Base-by-base conservation (phyloP, 1,140 invertebrate genomes). In the Choristoneura fumiferana region DNA sequence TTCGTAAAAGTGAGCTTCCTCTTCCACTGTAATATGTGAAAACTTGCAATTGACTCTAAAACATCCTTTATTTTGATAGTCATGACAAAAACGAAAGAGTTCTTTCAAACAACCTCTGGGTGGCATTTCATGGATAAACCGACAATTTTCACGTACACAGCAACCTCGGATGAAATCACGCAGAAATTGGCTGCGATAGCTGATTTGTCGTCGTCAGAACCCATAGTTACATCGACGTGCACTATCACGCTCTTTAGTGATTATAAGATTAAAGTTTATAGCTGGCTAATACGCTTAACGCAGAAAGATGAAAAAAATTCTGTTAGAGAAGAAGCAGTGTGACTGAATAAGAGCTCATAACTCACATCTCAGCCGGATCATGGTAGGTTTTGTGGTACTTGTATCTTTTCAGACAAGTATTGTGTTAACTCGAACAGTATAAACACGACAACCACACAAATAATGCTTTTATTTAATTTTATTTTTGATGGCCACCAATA, bases 31-130 rank as follows among this genome's bases (percentile, higher is more conserved):
- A 55, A 73, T 74, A 58, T 89, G 86, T 15, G 84, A 61, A 65
- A 89, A 89, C 54, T 87, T 89, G 57, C 85, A 89, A 58, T 81
- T 87, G 10, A 54, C 58, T 74, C 85, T 76, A 45, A 76, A 86
- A 59, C 85, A 89, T 1, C 85, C 84, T 71, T 87, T 89, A 58
- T 89, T 89, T 72, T 89, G 85, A 65, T 68, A 89, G 59, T 89
- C 85, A 57, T 89, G 85, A 63, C 84, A 88, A 57, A 88, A 87
- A 45, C 78, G 71, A 63, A 88, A 88, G 14, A 88, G 56, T 36
- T 88, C 85, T 58, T 85, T 87, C 5, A 87, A 56, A 52, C 57
- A 76, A 14, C 63, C 18, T 65, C 74, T 80, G 6, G 86, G 78
- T 59, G 84, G 78, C 40, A 76, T 70, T 64, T 86, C 84, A 37